Evolutionary conservation across 2,888 invertebrate species (phyloP).

Genomic region (Lasioglossum villosulum): DNA sequence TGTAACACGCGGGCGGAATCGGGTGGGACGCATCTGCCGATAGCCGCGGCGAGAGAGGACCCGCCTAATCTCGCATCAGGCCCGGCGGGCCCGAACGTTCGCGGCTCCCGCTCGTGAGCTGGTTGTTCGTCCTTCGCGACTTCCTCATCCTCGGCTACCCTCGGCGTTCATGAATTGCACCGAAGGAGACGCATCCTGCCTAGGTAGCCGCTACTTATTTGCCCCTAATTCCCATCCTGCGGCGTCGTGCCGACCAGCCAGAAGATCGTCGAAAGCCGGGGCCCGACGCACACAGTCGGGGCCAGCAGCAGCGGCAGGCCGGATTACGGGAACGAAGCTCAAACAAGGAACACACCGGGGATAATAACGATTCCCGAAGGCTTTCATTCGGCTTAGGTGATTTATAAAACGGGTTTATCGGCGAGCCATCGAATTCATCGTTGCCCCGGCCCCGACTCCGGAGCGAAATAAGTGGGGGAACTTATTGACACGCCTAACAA

Average conservation of each 20-base stretch:
- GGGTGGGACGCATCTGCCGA: conserved; percentile 57
- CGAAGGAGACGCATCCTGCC: conserved; percentile 52
- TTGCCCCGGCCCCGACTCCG: neutral
- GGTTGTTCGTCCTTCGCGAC: conserved; percentile 24
- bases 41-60: conserved; percentile 63
- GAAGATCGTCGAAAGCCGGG: conserved; percentile 12
- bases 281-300: conserved; percentile 2
- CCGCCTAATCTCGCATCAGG: conserved; percentile 80
- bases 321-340: conserved; percentile 44
- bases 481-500: conserved; percentile 55
- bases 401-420: conserved; percentile 54
- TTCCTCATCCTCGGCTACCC: conserved; percentile 38
- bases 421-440: conserved; percentile 43
- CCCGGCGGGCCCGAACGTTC: conserved; percentile 72
- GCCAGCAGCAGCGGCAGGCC: neutral
- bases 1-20: conserved; percentile 66
- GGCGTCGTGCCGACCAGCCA: conserved; percentile 42
- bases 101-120: conserved; percentile 57
- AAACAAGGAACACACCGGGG: conserved; percentile 47
- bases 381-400: conserved; percentile 54
- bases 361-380: conserved; percentile 60
- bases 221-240: conserved; percentile 68
- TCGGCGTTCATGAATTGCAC: conserved; percentile 64
- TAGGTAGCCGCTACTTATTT: conserved; percentile 69
- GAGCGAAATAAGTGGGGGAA: neutral